Conservation (phyloP, 2,113 vertebrate species). For the Meriones unguiculatus region DNA sequence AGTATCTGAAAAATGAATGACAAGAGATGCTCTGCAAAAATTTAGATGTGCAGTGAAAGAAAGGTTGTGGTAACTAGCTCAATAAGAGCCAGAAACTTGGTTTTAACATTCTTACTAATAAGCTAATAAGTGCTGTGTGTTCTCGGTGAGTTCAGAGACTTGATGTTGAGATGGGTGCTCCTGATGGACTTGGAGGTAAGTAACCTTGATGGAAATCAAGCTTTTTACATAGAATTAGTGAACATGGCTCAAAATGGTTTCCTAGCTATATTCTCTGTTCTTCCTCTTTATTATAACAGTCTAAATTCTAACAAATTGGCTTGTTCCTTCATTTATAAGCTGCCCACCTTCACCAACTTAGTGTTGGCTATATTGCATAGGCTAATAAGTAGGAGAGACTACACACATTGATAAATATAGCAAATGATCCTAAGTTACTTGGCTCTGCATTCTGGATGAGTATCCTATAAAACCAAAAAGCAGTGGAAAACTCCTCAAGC, state of each 20-base stretch:
- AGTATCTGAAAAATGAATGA: neutral
- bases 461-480: neutral
- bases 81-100: neutral
- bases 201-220: slow-evolving; percentile 14
- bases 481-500: neutral
- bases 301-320: neutral
- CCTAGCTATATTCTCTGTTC: neutral
- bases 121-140: neutral
- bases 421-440: neutral
- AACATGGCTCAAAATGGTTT: neutral
- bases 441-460: neutral
- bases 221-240: neutral
- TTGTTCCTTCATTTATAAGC: neutral
- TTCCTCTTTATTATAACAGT: neutral
- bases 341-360: neutral
- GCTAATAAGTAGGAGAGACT: neutral
- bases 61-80: neutral
- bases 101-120: neutral
- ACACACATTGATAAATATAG: neutral
- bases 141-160: neutral
- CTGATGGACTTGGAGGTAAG: slow-evolving; percentile 29
- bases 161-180: neutral
- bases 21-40: slow-evolving; percentile 9
- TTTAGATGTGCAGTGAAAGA: neutral
- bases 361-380: neutral